Evolutionary conservation across 2,113 vertebrate species (phyloP).

Genomic region (Indri indri): DNA sequence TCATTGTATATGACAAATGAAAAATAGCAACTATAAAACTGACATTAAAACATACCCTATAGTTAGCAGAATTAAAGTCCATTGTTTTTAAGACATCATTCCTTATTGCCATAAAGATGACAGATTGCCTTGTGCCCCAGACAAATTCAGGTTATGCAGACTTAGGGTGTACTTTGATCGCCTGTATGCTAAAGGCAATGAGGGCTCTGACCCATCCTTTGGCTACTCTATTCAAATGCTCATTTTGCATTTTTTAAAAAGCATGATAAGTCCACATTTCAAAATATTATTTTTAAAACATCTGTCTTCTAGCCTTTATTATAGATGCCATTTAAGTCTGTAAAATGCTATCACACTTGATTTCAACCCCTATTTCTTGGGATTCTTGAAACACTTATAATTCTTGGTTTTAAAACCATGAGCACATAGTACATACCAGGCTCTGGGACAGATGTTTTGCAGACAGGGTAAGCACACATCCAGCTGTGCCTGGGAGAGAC

Average conservation of each 20-base stretch:
- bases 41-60: not conserved
- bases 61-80: not conserved
- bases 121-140: not conserved
- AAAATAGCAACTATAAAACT: slow-evolving; percentile 1
- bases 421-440: not conserved
- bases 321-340: not conserved
- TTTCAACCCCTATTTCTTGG: not conserved
- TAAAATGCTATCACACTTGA: not conserved
- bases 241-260: not conserved
- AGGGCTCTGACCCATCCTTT: not conserved
- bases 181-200: not conserved
- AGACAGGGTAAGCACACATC: not conserved
- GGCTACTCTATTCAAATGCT: not conserved
- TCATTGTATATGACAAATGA: slow-evolving; percentile 9
- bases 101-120: not conserved
- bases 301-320: not conserved
- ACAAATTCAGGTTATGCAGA: not conserved
- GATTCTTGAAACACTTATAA: not conserved
- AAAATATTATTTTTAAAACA: slow-evolving; percentile 7
- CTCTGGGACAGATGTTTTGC: not conserved
- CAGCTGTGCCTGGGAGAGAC: not conserved
- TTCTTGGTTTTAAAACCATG: not conserved
- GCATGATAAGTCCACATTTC: not conserved
- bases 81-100: slow-evolving; percentile 6
- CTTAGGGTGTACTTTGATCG: not conserved